These are phyloP conservation scores for Phaonia tiefii DNA, from an alignment of 2,888 invertebrate genomes.

Conservation along the genomic window DNA sequence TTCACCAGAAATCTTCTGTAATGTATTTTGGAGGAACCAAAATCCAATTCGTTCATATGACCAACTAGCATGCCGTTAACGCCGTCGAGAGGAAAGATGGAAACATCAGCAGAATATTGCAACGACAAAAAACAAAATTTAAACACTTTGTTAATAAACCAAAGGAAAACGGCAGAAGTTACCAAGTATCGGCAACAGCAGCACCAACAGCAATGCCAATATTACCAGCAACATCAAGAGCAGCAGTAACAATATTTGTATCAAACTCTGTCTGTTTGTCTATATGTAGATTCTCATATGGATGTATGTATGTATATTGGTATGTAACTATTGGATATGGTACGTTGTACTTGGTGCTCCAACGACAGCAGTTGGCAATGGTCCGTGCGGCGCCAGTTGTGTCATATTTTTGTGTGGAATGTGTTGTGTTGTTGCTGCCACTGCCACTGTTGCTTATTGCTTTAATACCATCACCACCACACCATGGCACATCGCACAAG, in stretches of 20 bases:
- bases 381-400: slow-evolving; percentile 71
- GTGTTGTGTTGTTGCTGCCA: slow-evolving; percentile 44
- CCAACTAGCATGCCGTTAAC: too few relatives aligned
- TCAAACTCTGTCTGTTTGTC: slow-evolving; percentile 41
- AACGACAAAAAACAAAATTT: slow-evolving; percentile 49
- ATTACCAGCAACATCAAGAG: neutral
- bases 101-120: slow-evolving; percentile 31
- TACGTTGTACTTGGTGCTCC: slow-evolving; percentile 22
- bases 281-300: slow-evolving; percentile 17
- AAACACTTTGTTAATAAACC: slow-evolving; percentile 52
- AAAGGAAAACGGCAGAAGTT: slow-evolving; percentile 47
- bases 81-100: slow-evolving; percentile 17
- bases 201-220: slow-evolving; percentile 20
- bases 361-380: slow-evolving; percentile 68
- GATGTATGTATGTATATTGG: neutral
- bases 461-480: slow-evolving; percentile 50
- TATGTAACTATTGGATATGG: neutral
- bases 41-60: slow-evolving; percentile 15
- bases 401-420: slow-evolving; percentile 69
- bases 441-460: slow-evolving; percentile 38
- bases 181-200: slow-evolving; percentile 47
- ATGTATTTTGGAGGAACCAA: too few relatives aligned
- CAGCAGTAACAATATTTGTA: slow-evolving; percentile 34
- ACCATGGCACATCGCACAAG: neutral
- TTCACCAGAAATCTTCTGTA: neutral